Percentiles rank a stretch among this genome's conserved stretches.
Evolutionary conservation across 2,113 vertebrate genomes (phyloP).

Genomic region (Python bivittatus): DNA sequence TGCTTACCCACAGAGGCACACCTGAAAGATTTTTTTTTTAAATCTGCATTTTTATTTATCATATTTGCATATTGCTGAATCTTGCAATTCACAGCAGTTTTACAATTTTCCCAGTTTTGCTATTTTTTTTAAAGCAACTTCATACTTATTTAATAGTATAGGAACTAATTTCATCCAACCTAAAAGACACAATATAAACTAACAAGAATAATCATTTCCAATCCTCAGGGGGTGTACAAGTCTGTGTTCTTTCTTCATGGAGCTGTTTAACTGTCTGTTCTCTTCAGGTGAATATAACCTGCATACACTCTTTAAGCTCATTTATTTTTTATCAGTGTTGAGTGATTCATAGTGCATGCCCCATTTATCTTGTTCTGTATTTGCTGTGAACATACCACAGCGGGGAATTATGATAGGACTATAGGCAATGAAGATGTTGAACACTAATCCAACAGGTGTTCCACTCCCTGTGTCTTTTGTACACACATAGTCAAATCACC

Average conservation of each 20-base stretch:
- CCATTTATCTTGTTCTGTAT: conserved; percentile 57
- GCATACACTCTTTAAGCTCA: not conserved
- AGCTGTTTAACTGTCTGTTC: conserved; percentile 15
- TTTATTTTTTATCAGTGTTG: conserved; percentile 44
- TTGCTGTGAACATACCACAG: conserved; percentile 43
- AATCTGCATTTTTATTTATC: not conserved
- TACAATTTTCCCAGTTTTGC: not conserved
- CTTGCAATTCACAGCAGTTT: not conserved
- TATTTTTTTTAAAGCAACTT: not conserved
- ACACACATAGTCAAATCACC: conserved; percentile 82
- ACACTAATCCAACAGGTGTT: conserved; percentile 76
- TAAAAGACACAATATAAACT: not conserved
- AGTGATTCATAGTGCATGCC: conserved; percentile 45
- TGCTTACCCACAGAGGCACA: not conserved
- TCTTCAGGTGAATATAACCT: conserved; percentile 6
- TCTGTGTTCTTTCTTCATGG: not conserved
- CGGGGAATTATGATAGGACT: conserved; percentile 50
- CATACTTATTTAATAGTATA: not conserved
- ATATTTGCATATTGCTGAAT: not conserved
- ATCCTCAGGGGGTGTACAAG: not conserved
- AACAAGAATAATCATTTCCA: not conserved
- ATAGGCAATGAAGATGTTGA: conserved; percentile 61
- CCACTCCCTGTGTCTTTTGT: conserved; percentile 77
- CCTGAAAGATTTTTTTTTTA: not conserved
- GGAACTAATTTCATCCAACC: not conserved